Percentiles rank a stretch among this genome's conserved stretches.
phyloP scores from a whole-genome alignment of 2,888 invertebrate species.

The Scrobipalpa costella region DNA sequence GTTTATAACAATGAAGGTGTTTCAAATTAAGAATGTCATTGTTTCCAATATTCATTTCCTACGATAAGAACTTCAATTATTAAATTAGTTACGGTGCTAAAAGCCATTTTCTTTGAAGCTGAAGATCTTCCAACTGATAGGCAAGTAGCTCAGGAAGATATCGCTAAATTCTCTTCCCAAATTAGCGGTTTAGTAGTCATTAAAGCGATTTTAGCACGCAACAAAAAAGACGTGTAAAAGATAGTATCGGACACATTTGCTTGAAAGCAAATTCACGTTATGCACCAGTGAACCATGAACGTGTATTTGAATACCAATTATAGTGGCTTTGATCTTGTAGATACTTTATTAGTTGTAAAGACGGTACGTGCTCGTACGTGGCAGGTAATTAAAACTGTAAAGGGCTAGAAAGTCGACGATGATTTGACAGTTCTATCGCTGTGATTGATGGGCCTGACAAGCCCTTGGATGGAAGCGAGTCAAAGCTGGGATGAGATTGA shows the following conservation, averaged over 20 bases:
- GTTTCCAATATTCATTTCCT: no score
- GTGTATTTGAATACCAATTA: slow-evolving; percentile 18
- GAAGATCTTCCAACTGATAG: not conserved
- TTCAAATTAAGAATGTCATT: no score
- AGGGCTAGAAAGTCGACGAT: slow-evolving; percentile 18
- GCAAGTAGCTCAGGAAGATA: not conserved
- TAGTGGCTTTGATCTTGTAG: slow-evolving; percentile 17
- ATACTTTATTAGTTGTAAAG: slow-evolving; percentile 8
- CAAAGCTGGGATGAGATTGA: slow-evolving; percentile 3
- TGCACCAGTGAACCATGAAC: slow-evolving; percentile 17
- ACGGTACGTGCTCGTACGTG: slow-evolving; percentile 2
- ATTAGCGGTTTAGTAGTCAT: not conserved
- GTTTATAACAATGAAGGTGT: not conserved
- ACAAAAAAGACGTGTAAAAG: slow-evolving; percentile 16
- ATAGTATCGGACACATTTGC: slow-evolving; percentile 4
- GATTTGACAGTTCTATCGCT: slow-evolving; percentile 10
- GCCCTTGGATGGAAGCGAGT: not conserved
- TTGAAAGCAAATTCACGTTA: slow-evolving; percentile 14
- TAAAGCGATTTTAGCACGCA: slow-evolving; percentile 13
- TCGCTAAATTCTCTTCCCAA: not conserved
- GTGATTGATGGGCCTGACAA: slow-evolving; percentile 7
- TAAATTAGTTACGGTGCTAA: slow-evolving; percentile 5
- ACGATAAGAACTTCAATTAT: not conserved
- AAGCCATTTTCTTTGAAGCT: not conserved
- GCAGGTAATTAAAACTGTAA: slow-evolving; percentile 10